These are phyloP conservation scores for Cheumatopsyche charites DNA, from an alignment of 1,140 invertebrate genomes.

Conservation along the genomic window DNA sequence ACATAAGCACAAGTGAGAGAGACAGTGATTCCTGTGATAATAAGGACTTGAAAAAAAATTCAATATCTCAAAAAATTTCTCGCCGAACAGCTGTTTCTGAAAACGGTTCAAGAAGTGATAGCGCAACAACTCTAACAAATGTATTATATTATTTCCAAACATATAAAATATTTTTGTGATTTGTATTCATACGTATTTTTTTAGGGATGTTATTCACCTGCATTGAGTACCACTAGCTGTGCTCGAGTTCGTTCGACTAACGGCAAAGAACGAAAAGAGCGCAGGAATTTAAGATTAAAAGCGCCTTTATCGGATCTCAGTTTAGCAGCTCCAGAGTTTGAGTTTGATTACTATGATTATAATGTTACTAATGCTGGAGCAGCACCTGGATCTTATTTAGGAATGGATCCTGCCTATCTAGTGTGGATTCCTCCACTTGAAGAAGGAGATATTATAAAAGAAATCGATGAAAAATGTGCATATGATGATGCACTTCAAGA, in stretches of 20 bases:
- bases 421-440: constrained; percentile 85
- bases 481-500: constrained; percentile 60
- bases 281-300: constrained; percentile 65
- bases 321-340: constrained; percentile 74
- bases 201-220: constrained; percentile 74
- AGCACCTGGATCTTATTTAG: constrained; percentile 78
- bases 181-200: constrained; percentile 43
- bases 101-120: constrained; percentile 51
- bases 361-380: constrained; percentile 80
- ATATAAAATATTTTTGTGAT: neutral
- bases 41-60: constrained; percentile 48
- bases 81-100: constrained; percentile 37
- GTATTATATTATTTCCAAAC: constrained; percentile 53
- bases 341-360: constrained; percentile 89
- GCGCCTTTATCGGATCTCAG: constrained; percentile 78
- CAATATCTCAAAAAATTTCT: neutral
- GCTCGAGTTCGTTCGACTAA: constrained; percentile 69
- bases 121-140: constrained; percentile 63
- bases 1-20: constrained; percentile 58
- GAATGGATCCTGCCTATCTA: constrained; percentile 85
- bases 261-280: constrained; percentile 79
- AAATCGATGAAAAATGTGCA: constrained; percentile 38
- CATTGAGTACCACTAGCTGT: constrained; percentile 63
- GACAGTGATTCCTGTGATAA: constrained; percentile 58
- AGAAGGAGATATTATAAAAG: constrained; percentile 55